Conservation (phyloP, 2,888 invertebrate genomes). For the Carabus problematicus region DNA sequence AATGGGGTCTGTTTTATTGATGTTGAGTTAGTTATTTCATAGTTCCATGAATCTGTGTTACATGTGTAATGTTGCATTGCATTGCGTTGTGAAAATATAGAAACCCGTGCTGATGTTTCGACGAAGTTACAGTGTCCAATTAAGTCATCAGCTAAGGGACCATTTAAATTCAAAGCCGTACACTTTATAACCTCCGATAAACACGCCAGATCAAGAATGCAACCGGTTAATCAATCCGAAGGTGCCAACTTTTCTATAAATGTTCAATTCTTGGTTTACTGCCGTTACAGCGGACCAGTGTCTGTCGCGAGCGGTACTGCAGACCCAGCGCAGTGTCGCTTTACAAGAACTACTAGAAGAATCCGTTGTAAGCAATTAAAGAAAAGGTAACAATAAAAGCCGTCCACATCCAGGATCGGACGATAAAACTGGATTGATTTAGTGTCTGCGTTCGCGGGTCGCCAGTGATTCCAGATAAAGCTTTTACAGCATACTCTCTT, state of each 20-base stretch:
- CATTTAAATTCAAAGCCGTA: slow-evolving; percentile 40
- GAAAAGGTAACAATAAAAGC: slow-evolving; percentile 58
- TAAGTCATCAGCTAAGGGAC: slow-evolving; percentile 36
- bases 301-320: background rate
- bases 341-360: slow-evolving; percentile 43
- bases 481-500: slow-evolving; percentile 23
- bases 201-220: slow-evolving; percentile 46
- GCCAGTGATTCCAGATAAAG: slow-evolving; percentile 36
- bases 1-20: no score
- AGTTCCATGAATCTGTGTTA: no score
- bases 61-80: no score
- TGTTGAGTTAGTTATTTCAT: no score
- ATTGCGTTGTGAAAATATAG: slow-evolving; percentile 21
- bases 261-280: slow-evolving; percentile 49
- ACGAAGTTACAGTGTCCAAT: slow-evolving; percentile 26
- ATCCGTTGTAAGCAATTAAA: slow-evolving; percentile 57
- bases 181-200: slow-evolving; percentile 38
- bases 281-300: background rate
- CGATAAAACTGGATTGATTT: slow-evolving; percentile 56
- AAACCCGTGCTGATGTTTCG: slow-evolving; percentile 20
- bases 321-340: slow-evolving; percentile 33
- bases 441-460: slow-evolving; percentile 48
- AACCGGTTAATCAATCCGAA: slow-evolving; percentile 54
- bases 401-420: slow-evolving; percentile 49
- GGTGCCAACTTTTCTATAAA: slow-evolving; percentile 56